Evolutionary conservation across 2,113 vertebrate species (phyloP), one percentile per base, ranked within the genome.

Genomic region (Lota lota): DNA sequence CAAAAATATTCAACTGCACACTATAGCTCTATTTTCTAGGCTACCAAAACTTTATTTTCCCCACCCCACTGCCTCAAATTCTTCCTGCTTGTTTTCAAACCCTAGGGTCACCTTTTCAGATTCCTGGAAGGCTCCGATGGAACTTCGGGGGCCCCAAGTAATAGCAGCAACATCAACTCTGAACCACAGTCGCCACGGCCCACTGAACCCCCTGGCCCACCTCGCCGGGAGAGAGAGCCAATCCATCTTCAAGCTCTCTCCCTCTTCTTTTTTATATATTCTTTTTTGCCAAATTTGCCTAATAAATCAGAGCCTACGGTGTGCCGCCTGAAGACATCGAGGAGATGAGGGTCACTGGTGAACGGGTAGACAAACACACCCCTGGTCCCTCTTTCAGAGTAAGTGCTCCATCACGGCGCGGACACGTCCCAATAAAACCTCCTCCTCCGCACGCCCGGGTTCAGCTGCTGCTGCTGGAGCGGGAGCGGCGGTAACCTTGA

Each of bases 1-100:
- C 4, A 33, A 33, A 33, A 6, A 6, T 4, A 28, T 28, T 28
- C 24, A 28, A 50, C 70, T 68, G 54, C 77, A 69, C 73, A 66
- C 61, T 63, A 28, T 28, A 74, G 77, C 60, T 67, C 61, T 61
- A 73, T 80, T 82, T 77, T 78, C 61, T 58, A 79, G 76, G 75
- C 70, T 70, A 79, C 33, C 64, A 80, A 82, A 74, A 51, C 51
- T 33, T 28, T 4, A 21, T 47, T 50, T 5, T 11, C 59, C 59
- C n/a, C 22, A 54, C 14, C 19, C 16, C 64, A 24, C 74, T 79
- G 72, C 63, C 66, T 65, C 51, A 73, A 83, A 88, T 79, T 79
- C 75, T 69, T 78, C 75, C 53, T 8, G 12, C 54, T 28, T 85
- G 69, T 85, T 87, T 33, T 80, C 67, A 87, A 87, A 84, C 76